Base-by-base conservation (phyloP, 2,888 invertebrate species). In the Notodonta ziczac region DNA sequence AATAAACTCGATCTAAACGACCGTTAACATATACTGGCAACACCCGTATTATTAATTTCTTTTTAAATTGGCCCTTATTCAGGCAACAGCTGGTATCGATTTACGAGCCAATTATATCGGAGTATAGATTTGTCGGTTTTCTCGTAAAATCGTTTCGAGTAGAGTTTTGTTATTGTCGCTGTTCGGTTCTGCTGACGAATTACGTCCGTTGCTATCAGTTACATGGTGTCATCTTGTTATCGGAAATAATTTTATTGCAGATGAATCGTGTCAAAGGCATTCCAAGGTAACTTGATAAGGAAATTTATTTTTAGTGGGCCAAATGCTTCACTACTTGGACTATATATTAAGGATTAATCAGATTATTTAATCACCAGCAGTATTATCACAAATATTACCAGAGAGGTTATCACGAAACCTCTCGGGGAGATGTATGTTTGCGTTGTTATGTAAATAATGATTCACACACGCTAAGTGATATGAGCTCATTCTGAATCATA, bases 51-150 rank as follows among this genome's bases (percentile, higher is more conserved):
- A 82, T 83, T 83, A 84, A 86, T 88, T 86, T 83, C 83, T 84
- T 84, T 35, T 85, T 85, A 88, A 88, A 90, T 88, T 85, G 87
- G 82, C 84, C 83, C 84, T 86, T 87, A 87, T 88, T 87, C 84
- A 73, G 69, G 76, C 80, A 82, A 83, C 90, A 86, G 88, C 86
- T 86, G 80, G 81, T 84, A 85, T 87, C 85, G 86, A 87, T 90
- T 89, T 88, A 88, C 84, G 85, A 84, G 77, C 86, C 91, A 91
- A 91, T 91, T 89, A 88, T 86, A 85, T 73, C 69, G 80, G 57
- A 65, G 63, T 65, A 64, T 60, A 44, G 69, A 57, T 57, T 40
- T 77, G 81, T 79, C 67, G 74, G 72, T 68, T 62, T 72, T 73
- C 69, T 74, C 76, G 70, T 75, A 71, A 72, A 76, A 73, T 72